Conservation (phyloP, 92 coral and sea anemone genomes). For the Blastomussa wellsi region DNA sequence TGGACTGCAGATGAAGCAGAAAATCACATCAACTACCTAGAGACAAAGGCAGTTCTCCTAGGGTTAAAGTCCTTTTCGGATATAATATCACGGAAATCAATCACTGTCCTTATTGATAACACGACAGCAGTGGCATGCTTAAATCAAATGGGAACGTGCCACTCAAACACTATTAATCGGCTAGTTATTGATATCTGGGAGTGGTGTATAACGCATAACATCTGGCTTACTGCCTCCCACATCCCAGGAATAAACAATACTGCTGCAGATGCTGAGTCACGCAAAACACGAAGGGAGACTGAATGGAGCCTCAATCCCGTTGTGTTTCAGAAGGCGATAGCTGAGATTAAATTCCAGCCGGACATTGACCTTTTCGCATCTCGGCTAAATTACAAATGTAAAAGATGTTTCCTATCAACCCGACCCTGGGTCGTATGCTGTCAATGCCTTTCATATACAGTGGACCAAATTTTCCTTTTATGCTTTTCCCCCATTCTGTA, state of each 20-base stretch:
- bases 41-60: conserved; percentile 55
- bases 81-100: conserved; percentile 40
- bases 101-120: conserved; percentile 44
- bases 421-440: conserved; percentile 53
- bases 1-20: conserved; percentile 60
- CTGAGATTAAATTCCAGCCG: conserved; percentile 2
- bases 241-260: conserved; percentile 1
- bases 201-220: conserved; percentile 31
- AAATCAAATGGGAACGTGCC: conserved; percentile 53
- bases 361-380: conserved; percentile 36
- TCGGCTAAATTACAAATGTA: conserved; percentile 15
- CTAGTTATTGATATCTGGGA: conserved; percentile 27
- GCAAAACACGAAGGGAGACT: conserved; percentile 16
- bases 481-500: conserved; percentile 48
- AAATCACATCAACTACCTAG: conserved; percentile 59
- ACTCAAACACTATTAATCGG: conserved; percentile 20
- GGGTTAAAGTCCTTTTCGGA: conserved; percentile 42
- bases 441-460: conserved; percentile 42
- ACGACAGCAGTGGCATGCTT: conserved; percentile 51
- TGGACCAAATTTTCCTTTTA: conserved; percentile 30
- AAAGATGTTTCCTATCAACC: conserved; percentile 37
- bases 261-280: conserved; percentile 5
- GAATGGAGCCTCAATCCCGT: conserved; percentile 8
- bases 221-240: conserved; percentile 2
- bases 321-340: conserved; percentile 7